Percentiles rank a stretch among this genome's conserved stretches.
Evolutionary conservation across 1,140 invertebrate genomes (phyloP).

Genomic region (Polypedilum pembai): DNA sequence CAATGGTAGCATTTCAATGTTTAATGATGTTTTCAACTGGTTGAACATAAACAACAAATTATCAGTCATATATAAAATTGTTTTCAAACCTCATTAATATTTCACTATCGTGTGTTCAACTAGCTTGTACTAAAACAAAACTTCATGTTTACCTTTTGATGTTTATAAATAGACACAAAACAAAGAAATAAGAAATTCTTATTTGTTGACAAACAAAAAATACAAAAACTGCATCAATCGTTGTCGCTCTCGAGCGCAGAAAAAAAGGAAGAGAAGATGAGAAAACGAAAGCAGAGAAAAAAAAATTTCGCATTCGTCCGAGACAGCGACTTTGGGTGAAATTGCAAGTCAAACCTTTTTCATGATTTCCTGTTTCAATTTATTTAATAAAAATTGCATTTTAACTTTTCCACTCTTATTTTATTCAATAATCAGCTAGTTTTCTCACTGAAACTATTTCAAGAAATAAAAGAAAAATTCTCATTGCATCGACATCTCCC

Average conservation of each 20-base stretch:
- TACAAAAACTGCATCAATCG: not conserved
- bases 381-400: conserved; percentile 28
- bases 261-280: conserved; percentile 8
- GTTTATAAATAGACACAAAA: too few species aligned
- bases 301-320: not conserved
- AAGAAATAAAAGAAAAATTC: not conserved
- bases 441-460: too few species aligned
- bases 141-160: too few species aligned
- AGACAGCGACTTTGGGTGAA: not conserved
- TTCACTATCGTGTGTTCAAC: too few species aligned
- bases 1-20: too few species aligned
- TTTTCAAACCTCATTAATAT: too few species aligned
- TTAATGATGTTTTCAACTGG: too few species aligned
- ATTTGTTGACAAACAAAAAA: too few species aligned
- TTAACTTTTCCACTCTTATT: conserved; percentile 13
- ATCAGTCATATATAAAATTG: too few species aligned
- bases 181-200: too few species aligned
- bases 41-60: too few species aligned
- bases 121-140: too few species aligned
- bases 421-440: not conserved
- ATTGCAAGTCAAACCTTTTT: conserved; percentile 11
- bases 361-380: conserved; percentile 25
- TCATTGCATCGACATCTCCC: conserved; percentile 4
- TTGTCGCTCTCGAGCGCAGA: not conserved
- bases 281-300: not conserved